Conservation (phyloP, 2,888 invertebrate genomes). For the Diarsia dahlii region DNA sequence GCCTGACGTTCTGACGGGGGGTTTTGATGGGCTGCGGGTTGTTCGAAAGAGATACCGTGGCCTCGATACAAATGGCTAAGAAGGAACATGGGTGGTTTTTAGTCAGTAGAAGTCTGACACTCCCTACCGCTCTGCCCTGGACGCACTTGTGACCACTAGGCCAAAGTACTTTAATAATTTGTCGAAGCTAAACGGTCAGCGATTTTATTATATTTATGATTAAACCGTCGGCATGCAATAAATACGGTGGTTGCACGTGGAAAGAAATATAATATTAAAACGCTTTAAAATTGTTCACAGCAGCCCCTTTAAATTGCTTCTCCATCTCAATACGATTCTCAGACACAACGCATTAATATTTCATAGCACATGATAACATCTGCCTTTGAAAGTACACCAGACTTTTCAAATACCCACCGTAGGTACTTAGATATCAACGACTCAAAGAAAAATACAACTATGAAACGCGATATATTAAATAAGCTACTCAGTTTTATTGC, state of each 20-base stretch:
- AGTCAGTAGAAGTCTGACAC: too few relatives aligned
- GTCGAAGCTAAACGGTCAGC: background rate
- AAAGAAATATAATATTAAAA: background rate
- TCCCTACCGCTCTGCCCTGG: too few relatives aligned
- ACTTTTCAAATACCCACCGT: conserved; percentile 14
- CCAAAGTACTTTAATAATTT: background rate
- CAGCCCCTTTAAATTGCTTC: background rate
- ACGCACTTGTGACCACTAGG: too few relatives aligned
- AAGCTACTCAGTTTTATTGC: conserved; percentile 52
- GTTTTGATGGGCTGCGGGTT: too few relatives aligned
- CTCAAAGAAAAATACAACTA: conserved; percentile 49
- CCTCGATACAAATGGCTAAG: too few relatives aligned
- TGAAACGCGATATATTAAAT: conserved; percentile 50
- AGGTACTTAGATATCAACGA: conserved; percentile 13
- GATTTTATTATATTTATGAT: background rate
- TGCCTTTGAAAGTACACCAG: conserved; percentile 18
- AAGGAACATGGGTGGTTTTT: too few relatives aligned
- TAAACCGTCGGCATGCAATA: background rate
- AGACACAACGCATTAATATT: conserved; percentile 26
- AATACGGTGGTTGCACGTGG: background rate
- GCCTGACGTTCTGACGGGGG: conserved; percentile 3
- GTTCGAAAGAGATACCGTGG: too few relatives aligned
- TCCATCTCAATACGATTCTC: conserved; percentile 26
- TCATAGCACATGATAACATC: conserved; percentile 3
- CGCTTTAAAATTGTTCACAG: background rate